Evolutionary conservation across 2,888 invertebrate genomes (phyloP), one percentile per base, ranked within the genome.

Genomic region (Caenorhabditis imperialis): DNA sequence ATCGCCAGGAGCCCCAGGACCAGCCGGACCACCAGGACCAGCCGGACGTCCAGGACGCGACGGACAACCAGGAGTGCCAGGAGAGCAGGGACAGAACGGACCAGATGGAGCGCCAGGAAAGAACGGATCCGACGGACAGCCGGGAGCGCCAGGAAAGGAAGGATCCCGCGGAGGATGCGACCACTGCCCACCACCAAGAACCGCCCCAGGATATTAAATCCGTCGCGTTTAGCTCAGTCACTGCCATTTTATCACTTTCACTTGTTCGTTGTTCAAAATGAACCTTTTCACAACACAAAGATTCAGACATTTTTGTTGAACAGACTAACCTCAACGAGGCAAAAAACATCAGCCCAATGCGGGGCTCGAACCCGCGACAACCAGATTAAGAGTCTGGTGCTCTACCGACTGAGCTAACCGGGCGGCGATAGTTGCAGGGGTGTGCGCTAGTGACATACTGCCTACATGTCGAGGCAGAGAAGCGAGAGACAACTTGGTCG

Each of bases 321-420:
- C 44, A 4, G 16, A 42, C 40, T 42, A 30, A 54, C 8, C 25
- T 38, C 20, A 35, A 33, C 8, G n/a, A 14, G 18, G 12, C 20
- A 58, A 51, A 53, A 65, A 50, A 61, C 16, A 40, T 76, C 54
- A 82, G 83, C 83, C 81, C 84, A 81, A 84, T 84, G 83, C 82
- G 84, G 84, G 84, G 84, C 84, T 84, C 84, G 84, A 84, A 84
- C 84, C 84, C 84, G 84, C 83, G 84, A 84, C 84, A 84, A 78
- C 84, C 84, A 84, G 84, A 84, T 84, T 84, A 84, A 84, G 84
- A 84, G 84, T 84, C 82, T 84, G 84, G 84, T 84, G 84, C 84
- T 84, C 84, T 84, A 84, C 84, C 84, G 84, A 84, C 84, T 84
- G 83, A 84, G 84, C 84, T 84, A 84, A 84, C 84, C 83, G 83